Base-by-base conservation (phyloP, 2,888 invertebrate genomes). In the Netelia fuscicornis region DNA sequence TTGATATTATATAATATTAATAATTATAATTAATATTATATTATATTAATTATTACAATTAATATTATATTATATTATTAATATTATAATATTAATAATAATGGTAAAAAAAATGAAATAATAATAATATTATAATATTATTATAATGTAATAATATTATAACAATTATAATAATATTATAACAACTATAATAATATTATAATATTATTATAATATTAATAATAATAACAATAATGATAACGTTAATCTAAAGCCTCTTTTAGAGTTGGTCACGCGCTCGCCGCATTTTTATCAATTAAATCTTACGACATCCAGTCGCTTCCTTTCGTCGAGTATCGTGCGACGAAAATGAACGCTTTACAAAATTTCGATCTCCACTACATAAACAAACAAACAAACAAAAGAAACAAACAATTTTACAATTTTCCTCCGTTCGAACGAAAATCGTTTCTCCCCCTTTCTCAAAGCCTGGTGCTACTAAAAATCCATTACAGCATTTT, bases 261-360 rank as follows among this genome's bases (percentile, higher is more conserved):
- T n/a, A 52, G 54, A 71, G 54, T 79, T 79, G 79, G 79, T 79
- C 79, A 64, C 71, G 64, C 62, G 62, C 42, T 79, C 30, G 30
- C 3, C 30, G 30, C 30, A 30, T 25, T 8, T 58, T 2, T 6
- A 17, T 58, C 23, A 20, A 58, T 2, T 58, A 9, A 6, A 10
- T 58, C 58, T 20, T 58, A 13, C 13, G 8, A 2, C 58, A 9
- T 58, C n/a, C 20, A 8, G 9, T 37, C 23, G 58, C 5, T 58
- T 17, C 20, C 58, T 58, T 30, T 30, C 30, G 30, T 30, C 30
- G 30, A 30, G 2, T 30, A 30, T 30, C 30, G 2, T 30, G 37
- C 37, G 37, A 37, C 37, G 37, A 37, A 37, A 1, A 37, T 37
- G 37, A 37, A 37, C 6, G 37, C 37, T 5, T 37, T 37, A 37